These are phyloP conservation scores for Monodelphis domestica DNA, from an alignment of 2,797 vertebrate genomes.

Conservation along the genomic window DNA sequence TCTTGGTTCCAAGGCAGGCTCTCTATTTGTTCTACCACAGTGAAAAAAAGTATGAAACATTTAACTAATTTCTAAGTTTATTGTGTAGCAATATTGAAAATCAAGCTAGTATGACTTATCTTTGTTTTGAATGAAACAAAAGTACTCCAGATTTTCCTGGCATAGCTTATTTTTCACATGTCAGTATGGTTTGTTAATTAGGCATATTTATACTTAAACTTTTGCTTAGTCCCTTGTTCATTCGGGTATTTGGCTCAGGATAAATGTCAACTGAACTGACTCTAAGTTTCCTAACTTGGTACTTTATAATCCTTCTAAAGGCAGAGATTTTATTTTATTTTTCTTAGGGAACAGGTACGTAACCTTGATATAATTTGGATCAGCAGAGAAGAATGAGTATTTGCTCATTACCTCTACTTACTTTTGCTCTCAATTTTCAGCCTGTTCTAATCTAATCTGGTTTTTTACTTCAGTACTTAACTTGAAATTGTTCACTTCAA, in stretches of 20 bases:
- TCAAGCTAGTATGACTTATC: slow-evolving; percentile 39
- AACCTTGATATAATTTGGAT: neutral
- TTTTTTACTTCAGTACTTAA: neutral
- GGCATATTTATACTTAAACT: slow-evolving; percentile 43
- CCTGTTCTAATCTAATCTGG: neutral
- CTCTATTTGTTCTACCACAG: neutral
- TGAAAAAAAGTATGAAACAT: neutral
- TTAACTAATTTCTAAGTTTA: slow-evolving; percentile 35
- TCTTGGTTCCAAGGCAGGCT: neutral
- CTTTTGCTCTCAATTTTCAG: neutral
- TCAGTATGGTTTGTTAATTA: slow-evolving; percentile 47
- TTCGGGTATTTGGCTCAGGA: slow-evolving; percentile 59
- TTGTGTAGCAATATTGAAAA: slow-evolving; percentile 39
- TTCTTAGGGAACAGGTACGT: neutral
- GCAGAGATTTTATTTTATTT: neutral
- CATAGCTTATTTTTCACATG: slow-evolving; percentile 42
- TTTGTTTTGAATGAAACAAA: slow-evolving; percentile 48
- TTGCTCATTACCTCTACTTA: neutral
- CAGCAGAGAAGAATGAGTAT: neutral
- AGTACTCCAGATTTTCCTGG: slow-evolving; percentile 48
- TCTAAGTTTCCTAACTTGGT: slow-evolving; percentile 19
- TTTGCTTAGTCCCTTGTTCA: slow-evolving; percentile 38
- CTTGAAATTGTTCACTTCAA: neutral
- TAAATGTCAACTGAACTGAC: slow-evolving; percentile 57
- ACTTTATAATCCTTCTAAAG: neutral